phyloP scores from a whole-genome alignment of 2,113 vertebrate species.

The Gila orcuttii region DNA sequence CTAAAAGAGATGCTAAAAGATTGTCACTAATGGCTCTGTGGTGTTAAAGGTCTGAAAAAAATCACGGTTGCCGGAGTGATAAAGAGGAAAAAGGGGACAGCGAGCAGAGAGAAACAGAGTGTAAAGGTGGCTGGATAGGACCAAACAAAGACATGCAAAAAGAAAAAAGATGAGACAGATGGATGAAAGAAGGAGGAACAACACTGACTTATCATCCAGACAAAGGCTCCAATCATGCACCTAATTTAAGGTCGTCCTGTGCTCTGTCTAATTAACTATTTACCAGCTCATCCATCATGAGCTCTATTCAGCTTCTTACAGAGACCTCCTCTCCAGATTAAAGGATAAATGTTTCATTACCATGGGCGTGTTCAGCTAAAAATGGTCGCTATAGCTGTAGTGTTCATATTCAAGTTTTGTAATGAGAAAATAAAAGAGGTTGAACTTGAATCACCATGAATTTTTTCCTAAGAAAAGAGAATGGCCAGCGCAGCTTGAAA shows the following conservation, averaged over 20 bases:
- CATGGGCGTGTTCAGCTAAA: constrained; percentile 35
- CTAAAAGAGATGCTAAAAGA: constrained; percentile 36
- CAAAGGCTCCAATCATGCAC: constrained; percentile 72
- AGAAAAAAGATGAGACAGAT: constrained; percentile 8
- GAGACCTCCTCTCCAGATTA: constrained; percentile 57
- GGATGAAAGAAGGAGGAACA: constrained; percentile 28
- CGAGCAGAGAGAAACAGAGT: neutral
- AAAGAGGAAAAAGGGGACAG: neutral
- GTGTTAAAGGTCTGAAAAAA: constrained; percentile 20
- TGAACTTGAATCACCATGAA: constrained; percentile 51
- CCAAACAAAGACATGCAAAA: constrained; percentile 17
- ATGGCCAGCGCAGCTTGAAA: constrained; percentile 2
- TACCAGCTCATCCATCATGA: constrained; percentile 77
- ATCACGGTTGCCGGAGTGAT: neutral
- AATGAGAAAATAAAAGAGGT: constrained; percentile 19
- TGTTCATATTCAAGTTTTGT: constrained; percentile 9
- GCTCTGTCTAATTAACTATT: constrained; percentile 82
- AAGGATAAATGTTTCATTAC: constrained; percentile 63
- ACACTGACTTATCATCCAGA: constrained; percentile 73
- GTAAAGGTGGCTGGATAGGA: neutral
- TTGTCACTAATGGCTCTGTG: constrained; percentile 49
- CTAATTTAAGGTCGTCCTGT: constrained; percentile 80
- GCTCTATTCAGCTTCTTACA: constrained; percentile 70
- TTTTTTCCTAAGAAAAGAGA: constrained; percentile 33
- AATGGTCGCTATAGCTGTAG: constrained; percentile 36